These are phyloP conservation scores for Heptranchias perlo DNA, from an alignment of 2,113 vertebrate genomes.

Conservation along the genomic window DNA sequence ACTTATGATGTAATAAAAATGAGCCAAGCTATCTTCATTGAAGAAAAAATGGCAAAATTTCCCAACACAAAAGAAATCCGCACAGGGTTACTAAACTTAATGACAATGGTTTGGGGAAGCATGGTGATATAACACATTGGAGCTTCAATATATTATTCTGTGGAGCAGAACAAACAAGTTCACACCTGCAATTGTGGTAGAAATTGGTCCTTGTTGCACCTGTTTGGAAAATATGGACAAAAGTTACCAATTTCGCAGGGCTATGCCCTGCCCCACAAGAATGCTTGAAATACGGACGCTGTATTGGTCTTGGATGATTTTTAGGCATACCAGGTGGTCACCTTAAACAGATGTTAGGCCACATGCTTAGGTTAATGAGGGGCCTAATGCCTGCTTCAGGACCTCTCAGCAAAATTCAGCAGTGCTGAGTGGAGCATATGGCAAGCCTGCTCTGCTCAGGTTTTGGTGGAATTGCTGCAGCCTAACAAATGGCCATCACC, in stretches of 20 bases:
- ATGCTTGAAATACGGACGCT: not conserved
- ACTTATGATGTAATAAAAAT: not conserved
- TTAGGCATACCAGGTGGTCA: no score
- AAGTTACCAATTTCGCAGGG: not conserved
- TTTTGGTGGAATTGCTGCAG: no score
- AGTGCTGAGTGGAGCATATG: no score
- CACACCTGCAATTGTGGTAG: not conserved
- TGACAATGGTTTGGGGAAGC: not conserved
- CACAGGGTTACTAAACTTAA: not conserved
- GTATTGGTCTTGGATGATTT: no score
- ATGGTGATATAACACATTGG: not conserved
- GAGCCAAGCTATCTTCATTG: not conserved
- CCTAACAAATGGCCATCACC: no score
- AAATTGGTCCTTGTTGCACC: not conserved
- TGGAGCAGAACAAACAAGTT: not conserved
- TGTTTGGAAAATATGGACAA: not conserved
- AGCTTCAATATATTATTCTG: not conserved
- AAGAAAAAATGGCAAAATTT: not conserved
- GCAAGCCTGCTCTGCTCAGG: no score
- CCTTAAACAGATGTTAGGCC: no score
- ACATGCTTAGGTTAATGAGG: no score
- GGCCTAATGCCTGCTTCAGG: no score
- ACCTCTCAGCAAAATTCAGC: no score
- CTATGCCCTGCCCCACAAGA: not conserved
- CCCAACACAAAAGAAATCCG: not conserved